Base-by-base conservation (phyloP, 2,797 vertebrate genomes). In the Xiphorhynchus erythropygius region DNA sequence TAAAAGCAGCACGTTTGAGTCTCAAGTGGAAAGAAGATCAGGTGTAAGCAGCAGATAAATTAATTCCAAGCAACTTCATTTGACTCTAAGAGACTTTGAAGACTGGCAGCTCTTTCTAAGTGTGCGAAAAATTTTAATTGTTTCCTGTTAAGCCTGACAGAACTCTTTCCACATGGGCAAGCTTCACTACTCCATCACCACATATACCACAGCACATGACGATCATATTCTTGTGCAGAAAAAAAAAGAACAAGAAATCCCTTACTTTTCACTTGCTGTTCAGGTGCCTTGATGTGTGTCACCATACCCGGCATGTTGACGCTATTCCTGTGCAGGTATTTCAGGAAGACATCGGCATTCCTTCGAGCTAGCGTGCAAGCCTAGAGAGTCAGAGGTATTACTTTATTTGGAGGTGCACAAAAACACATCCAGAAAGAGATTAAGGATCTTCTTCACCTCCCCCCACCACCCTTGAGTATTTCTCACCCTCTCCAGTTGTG, bases 211-310 rank as follows among this genome's bases (percentile, higher is more conserved):
- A 83, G 50, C 52, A 80, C 6, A 52, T 6, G 41, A 84, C 11
- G 21, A 78, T 65, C 57, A 78, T 4, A 1, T 41, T 63, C 37
- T 65, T 13, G 11, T 10, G 49, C 14, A 28, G 41, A 76, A 64
- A 90, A 65, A 90, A 65, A 59, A 46, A 74, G 9, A 81, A 57
- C 13, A 80, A 94, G 53, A 77, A 85, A 52, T 2, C 22, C 24
- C 99, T 98, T 98, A 99, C 99, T 99, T 97, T 99, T 99, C 65
- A 99, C 99, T 98, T 99, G 99, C 53, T 99, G 99, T 92, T 99
- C 99, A 8, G 99, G 99, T 59, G 98, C 99, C 96, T 99, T 99
- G 96, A 99, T 98, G 37, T 99, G 99, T 4, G 99, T 99, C 96
- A 99, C 97, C 99, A 99, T 99, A 71, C 99, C 99, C 0, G 99